Evolutionary conservation across 2,888 invertebrate species (phyloP).

Genomic region (Lasioglossum villosulum): DNA sequence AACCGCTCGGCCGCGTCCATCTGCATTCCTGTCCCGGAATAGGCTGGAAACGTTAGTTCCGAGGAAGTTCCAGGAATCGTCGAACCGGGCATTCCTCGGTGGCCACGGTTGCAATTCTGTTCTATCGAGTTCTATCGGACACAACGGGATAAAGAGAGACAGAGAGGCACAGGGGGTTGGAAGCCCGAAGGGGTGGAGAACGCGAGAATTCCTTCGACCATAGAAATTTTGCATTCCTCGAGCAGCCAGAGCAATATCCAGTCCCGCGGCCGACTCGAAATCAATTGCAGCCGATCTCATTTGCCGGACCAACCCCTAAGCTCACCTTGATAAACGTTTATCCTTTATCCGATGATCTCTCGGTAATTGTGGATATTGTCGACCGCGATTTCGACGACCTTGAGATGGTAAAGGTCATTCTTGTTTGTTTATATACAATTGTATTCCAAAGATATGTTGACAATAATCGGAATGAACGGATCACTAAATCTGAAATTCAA

Average conservation of each 20-base stretch:
- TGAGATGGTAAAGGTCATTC: not conserved
- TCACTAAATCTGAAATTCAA: not conserved
- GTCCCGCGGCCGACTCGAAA: constrained; percentile 36
- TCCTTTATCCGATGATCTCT: not conserved
- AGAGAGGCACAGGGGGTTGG: not conserved
- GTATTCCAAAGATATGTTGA: not conserved
- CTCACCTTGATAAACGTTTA: not conserved
- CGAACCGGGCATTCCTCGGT: constrained; percentile 56
- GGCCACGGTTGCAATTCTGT: constrained; percentile 40
- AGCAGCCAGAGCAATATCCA: constrained; percentile 45
- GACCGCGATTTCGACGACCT: not conserved
- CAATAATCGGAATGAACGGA: not conserved
- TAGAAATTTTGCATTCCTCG: constrained; percentile 59
- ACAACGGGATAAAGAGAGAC: constrained; percentile 3
- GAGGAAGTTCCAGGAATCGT: constrained; percentile 57
- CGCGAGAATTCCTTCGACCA: constrained; percentile 56
- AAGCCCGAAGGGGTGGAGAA: constrained; percentile 15
- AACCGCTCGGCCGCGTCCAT: constrained; percentile 29
- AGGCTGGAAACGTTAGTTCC: constrained; percentile 58
- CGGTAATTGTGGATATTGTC: not conserved
- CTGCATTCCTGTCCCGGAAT: constrained; percentile 46
- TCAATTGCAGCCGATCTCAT: constrained; percentile 32
- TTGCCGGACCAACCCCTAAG: not conserved
- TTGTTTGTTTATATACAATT: not conserved
- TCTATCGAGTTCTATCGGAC: constrained; percentile 44